A percentile compares a stretch with the other conserved stretches of the same genome.
These are phyloP conservation scores for Drymonia ruficornis DNA, from an alignment of 2,888 invertebrate genomes.

Conservation along the genomic window DNA sequence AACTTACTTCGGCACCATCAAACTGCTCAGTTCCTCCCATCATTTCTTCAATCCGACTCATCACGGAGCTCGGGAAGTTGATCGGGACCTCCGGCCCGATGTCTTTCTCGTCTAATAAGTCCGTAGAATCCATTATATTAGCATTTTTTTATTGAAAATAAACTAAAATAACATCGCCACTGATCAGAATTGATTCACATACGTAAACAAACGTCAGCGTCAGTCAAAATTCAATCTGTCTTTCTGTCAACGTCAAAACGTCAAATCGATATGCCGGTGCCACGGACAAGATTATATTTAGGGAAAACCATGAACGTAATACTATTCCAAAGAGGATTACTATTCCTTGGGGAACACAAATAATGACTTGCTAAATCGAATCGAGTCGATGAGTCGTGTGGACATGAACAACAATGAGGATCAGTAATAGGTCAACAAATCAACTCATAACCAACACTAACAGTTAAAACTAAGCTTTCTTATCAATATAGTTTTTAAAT, in stretches of 20 bases:
- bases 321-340: no score
- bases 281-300: no score
- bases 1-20: conserved; percentile 86
- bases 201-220: neutral
- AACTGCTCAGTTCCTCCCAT: conserved; percentile 96
- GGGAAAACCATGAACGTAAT: no score
- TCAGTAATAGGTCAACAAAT: no score
- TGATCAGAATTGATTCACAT: neutral
- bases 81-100: conserved; percentile 78
- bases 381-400: no score
- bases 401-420: no score
- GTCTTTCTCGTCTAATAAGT: conserved; percentile 72
- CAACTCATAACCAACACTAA: no score
- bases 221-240: neutral
- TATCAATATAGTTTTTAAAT: no score
- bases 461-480: no score
- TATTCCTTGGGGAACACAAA: no score
- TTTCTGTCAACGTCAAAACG: neutral
- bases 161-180: conserved; percentile 13
- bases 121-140: conserved; percentile 65
- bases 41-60: conserved; percentile 95
- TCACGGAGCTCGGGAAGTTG: conserved; percentile 93
- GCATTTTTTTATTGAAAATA: conserved; percentile 13
- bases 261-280: no score
- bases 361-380: no score